Evolutionary conservation across 2,888 invertebrate species (phyloP), one percentile per base, ranked within the genome.

Genomic region (Agonopterix alstromeriana): DNA sequence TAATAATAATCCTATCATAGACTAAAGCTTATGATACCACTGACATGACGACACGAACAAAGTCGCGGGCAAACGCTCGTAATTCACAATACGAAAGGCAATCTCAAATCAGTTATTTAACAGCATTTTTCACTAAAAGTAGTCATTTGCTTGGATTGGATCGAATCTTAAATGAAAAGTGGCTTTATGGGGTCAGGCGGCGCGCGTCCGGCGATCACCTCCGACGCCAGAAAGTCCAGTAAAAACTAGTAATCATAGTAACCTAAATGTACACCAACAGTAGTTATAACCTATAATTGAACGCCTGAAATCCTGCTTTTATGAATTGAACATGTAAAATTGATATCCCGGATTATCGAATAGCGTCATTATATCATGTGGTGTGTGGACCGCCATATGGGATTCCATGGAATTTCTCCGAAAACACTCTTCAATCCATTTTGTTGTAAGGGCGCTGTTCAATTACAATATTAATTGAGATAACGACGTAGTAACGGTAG

Each of bases 361-460:
- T 79, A 83, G 82, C 86, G 85, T 85, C 86, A 82, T 77, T 80
- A 77, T 70, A 85, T 87, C 86, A 86, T 87, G 86, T 87, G 85
- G 84, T 83, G 81, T 75, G 77, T 80, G 82, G 85, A 87, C 87
- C 87, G 87, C 87, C 87, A 87, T 87, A 87, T 87, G 87, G 87
- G 86, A 86, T 84, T 87, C 87, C 83, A 87, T 86, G 83, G 87
- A 83, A 82, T 85, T 84, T 79, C 85, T 83, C 82, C 80, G 79
- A 83, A 82, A 82, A 82, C 80, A 81, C 73, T 74, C 79, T 74
- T 81, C 70, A 65, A 75, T 68, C 75, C 76, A 77, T 79, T 81
- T 81, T 73, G 70, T 67, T 70, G 61, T 71, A 78, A 77, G 74
- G 75, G 73, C 61, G 53, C 48, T 44, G 58, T 56, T 67, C 55